These are phyloP conservation scores for Synanthedon formicaeformis DNA, from an alignment of 2,888 invertebrate species.

Conservation along the genomic window DNA sequence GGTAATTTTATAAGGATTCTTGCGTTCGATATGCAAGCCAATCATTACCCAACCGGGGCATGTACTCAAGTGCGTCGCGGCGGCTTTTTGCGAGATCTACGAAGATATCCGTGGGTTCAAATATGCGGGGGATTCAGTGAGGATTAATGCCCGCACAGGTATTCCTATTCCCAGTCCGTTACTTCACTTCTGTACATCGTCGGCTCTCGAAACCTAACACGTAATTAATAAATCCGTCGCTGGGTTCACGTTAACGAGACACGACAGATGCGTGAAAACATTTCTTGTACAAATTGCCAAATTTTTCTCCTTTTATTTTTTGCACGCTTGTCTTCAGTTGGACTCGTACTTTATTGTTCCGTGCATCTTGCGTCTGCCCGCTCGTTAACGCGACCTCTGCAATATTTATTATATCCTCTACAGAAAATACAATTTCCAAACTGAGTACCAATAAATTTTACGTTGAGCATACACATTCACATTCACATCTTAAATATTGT, in stretches of 20 bases:
- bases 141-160: slow-evolving; percentile 40
- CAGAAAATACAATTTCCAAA: slow-evolving; percentile 65
- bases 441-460: slow-evolving; percentile 51
- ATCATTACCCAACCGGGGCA: slow-evolving; percentile 48
- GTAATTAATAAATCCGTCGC: neutral
- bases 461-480: slow-evolving; percentile 24
- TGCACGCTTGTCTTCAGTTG: slow-evolving; percentile 40
- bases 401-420: slow-evolving; percentile 67
- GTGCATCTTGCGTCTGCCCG: slow-evolving; percentile 40
- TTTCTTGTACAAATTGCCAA: slow-evolving; percentile 18
- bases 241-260: neutral
- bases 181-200: slow-evolving; percentile 6
- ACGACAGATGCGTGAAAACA: neutral
- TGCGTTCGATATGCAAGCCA: slow-evolving; percentile 56
- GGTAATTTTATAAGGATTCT: slow-evolving; percentile 65
- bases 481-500: slow-evolving; percentile 22
- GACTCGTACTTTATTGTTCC: slow-evolving; percentile 61
- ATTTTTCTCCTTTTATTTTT: slow-evolving; percentile 32
- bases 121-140: slow-evolving; percentile 39
- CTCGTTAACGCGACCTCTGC: slow-evolving; percentile 67
- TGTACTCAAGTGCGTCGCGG: slow-evolving; percentile 32
- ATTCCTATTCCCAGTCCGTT: slow-evolving; percentile 11
- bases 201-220: neutral
- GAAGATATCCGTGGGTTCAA: slow-evolving; percentile 44
- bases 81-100: slow-evolving; percentile 51